Conservation (phyloP, 2,113 vertebrate genomes). For the Danionella cerebrum region DNA sequence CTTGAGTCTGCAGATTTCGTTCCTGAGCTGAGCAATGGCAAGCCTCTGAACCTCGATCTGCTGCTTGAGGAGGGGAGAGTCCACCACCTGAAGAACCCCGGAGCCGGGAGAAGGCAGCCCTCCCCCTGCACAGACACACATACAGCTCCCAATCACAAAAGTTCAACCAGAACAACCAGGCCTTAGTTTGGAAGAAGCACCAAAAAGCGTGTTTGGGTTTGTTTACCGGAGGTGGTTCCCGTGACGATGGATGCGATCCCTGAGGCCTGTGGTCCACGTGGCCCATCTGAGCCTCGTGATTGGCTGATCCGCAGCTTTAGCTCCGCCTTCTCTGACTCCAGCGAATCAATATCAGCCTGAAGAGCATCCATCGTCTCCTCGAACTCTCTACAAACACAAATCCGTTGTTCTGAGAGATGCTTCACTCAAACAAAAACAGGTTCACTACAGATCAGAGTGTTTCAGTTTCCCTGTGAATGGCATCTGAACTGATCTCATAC, state of each 20-base stretch:
- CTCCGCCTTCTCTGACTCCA: constrained; percentile 90
- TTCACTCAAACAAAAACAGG: background rate
- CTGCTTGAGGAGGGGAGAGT: constrained; percentile 86
- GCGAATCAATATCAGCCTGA: constrained; percentile 93
- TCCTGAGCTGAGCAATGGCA: constrained; percentile 85
- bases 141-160: background rate
- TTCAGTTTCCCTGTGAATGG: no score
- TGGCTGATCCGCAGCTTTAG: constrained; percentile 86
- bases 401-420: no score
- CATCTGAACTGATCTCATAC: constrained; percentile 54
- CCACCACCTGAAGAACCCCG: constrained; percentile 75
- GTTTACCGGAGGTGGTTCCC: constrained; percentile 70
- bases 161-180: no score
- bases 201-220: background rate
- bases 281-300: constrained; percentile 79
- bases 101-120: constrained; percentile 41
- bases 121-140: constrained; percentile 24
- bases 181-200: no score
- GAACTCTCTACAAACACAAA: constrained; percentile 77
- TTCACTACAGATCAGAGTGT: constrained; percentile 57
- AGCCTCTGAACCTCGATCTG: constrained; percentile 86
- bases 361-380: constrained; percentile 98
- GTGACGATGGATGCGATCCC: constrained; percentile 85
- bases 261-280: constrained; percentile 64
- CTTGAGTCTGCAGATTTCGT: constrained; percentile 88